Evolutionary conservation across 2,888 invertebrate genomes (phyloP).

Genomic region (Sarcophaga caerulescens): DNA sequence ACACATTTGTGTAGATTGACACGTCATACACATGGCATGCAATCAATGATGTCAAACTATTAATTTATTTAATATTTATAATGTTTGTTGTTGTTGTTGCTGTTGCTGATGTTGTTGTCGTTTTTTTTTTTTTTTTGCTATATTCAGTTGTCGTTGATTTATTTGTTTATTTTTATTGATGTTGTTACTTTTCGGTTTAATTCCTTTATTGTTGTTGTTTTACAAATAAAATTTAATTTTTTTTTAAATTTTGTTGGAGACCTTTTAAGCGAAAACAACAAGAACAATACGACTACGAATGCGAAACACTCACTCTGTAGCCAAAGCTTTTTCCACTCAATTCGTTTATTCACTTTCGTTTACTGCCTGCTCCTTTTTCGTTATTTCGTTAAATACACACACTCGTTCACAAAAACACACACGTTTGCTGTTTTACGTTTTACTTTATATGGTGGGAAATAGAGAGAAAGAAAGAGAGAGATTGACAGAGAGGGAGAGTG

Average conservation of each 20-base stretch:
- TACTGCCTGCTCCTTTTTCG: background rate
- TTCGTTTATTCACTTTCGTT: background rate
- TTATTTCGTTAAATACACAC: background rate
- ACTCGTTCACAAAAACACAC: background rate
- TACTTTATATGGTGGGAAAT: constrained; percentile 2
- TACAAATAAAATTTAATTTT: background rate
- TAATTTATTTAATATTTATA: constrained; percentile 46
- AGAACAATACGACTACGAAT: background rate
- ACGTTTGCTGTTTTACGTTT: background rate
- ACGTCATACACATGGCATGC: constrained; percentile 80
- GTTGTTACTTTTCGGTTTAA: background rate
- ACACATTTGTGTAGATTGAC: constrained; percentile 81
- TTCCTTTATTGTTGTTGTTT: constrained; percentile 7
- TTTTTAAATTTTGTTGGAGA: background rate
- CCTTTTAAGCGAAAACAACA: background rate
- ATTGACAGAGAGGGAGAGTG: background rate
- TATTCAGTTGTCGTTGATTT: constrained; percentile 24
- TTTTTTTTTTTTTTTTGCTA: constrained; percentile 14
- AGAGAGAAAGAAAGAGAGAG: background rate
- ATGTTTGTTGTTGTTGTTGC: constrained; percentile 41
- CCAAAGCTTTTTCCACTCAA: background rate
- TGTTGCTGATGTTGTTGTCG: constrained; percentile 3
- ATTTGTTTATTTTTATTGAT: background rate
- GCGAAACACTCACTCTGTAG: background rate
- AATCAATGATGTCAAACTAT: constrained; percentile 69